These are phyloP conservation scores for Synanceia verrucosa DNA, from an alignment of 2,797 vertebrate species.

Conservation along the genomic window DNA sequence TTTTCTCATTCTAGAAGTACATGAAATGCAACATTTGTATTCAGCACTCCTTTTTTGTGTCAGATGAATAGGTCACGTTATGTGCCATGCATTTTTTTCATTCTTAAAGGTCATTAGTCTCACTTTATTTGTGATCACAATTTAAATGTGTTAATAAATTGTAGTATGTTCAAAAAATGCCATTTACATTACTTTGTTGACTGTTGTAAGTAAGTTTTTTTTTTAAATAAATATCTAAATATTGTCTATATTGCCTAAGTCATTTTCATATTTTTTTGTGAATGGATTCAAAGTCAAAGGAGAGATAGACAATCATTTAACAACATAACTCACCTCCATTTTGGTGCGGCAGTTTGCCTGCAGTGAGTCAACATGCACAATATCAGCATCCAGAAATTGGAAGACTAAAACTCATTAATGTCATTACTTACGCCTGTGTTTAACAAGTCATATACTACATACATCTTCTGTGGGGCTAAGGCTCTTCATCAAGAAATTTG, in stretches of 20 bases:
- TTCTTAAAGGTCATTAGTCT: too few relatives aligned
- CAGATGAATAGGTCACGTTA: neutral
- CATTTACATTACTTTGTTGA: too few relatives aligned
- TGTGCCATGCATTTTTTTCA: too few relatives aligned
- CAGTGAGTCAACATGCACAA: conserved; percentile 8
- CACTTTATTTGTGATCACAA: too few relatives aligned
- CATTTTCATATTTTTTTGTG: neutral
- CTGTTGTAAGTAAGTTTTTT: too few relatives aligned
- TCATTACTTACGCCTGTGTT: conserved; percentile 1
- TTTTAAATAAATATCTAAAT: neutral
- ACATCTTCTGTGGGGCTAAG: neutral
- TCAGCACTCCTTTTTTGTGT: too few relatives aligned
- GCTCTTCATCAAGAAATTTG: too few relatives aligned
- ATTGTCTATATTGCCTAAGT: neutral
- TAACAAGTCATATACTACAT: neutral
- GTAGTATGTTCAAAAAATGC: too few relatives aligned
- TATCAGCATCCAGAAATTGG: neutral
- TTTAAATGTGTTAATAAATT: too few relatives aligned
- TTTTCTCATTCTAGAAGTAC: too few relatives aligned
- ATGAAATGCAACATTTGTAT: too few relatives aligned
- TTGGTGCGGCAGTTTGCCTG: neutral
- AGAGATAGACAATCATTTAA: conserved; percentile 24
- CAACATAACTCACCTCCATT: neutral
- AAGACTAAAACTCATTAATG: conserved; percentile 9
- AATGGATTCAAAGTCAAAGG: conserved; percentile 14